These are phyloP conservation scores for Melieria crassipennis DNA, from an alignment of 2,888 invertebrate genomes.

Conservation along the genomic window DNA sequence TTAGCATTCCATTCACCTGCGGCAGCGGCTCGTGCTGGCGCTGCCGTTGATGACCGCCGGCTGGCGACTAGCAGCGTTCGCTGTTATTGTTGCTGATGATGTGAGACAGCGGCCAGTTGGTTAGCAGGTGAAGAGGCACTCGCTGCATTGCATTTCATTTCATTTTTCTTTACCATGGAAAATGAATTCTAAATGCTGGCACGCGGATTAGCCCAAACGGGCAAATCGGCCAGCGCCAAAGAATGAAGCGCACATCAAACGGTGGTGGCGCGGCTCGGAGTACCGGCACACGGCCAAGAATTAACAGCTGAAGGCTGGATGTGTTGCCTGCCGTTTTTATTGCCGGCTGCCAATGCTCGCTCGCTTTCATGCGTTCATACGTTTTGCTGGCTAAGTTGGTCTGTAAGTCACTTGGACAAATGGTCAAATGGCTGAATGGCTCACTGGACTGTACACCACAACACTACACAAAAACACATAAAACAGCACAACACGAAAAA, in stretches of 20 bases:
- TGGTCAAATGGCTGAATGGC: conserved; percentile 24
- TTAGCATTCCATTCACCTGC: neutral
- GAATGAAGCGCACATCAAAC: too few species aligned
- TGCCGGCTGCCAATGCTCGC: too few species aligned
- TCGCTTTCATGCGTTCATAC: neutral
- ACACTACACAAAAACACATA: neutral
- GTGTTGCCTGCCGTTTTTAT: neutral
- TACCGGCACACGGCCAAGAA: neutral
- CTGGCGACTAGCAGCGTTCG: too few species aligned
- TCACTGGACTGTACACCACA: conserved; percentile 21
- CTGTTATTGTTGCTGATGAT: neutral
- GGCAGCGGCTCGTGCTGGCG: neutral
- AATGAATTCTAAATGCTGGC: too few species aligned
- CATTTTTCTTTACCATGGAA: too few species aligned
- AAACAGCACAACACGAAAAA: neutral
- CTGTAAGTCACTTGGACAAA: conserved; percentile 43
- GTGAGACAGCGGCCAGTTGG: too few species aligned
- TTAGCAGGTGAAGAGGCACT: too few species aligned
- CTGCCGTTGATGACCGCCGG: conserved; percentile 6
- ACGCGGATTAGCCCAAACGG: too few species aligned
- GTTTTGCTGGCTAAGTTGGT: conserved; percentile 28
- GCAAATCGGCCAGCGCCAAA: too few species aligned
- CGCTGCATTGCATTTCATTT: too few species aligned
- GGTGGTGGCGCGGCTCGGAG: too few species aligned
- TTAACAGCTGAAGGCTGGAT: neutral